phyloP scores from a whole-genome alignment of 2,888 invertebrate genomes.

The Ecdyonurus torrentis region DNA sequence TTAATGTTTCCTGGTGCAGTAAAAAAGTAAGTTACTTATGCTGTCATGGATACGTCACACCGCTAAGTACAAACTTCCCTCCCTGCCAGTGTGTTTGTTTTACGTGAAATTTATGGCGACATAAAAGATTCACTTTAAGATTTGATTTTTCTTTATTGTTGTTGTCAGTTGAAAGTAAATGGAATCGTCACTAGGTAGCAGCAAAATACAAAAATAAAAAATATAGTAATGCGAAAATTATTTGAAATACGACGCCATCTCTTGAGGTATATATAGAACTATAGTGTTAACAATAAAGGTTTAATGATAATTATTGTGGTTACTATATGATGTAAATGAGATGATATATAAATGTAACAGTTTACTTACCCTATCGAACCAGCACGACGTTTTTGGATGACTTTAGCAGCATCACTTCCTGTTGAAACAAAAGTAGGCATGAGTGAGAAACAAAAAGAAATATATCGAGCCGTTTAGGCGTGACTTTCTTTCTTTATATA shows the following conservation, averaged over 20 bases:
- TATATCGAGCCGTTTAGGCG: neutral
- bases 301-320: neutral
- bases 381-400: slow-evolving; percentile 61
- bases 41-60: too few relatives aligned
- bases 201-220: neutral
- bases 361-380: slow-evolving; percentile 63
- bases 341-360: too few relatives aligned
- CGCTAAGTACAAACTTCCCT: too few relatives aligned
- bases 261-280: neutral
- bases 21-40: too few relatives aligned
- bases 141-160: neutral
- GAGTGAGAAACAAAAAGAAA: neutral
- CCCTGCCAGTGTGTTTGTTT: neutral
- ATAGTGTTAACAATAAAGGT: neutral
- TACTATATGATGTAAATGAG: too few relatives aligned
- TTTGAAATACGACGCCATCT: neutral
- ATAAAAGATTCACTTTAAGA: neutral
- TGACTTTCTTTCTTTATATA: neutral
- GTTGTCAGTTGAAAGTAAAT: neutral
- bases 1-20: too few relatives aligned
- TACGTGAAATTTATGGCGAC: neutral
- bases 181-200: neutral
- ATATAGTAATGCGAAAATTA: neutral
- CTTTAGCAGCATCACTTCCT: slow-evolving; percentile 67
- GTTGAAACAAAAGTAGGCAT: slow-evolving; percentile 23